Base-by-base conservation (phyloP, 2,888 invertebrate species). In the Hipparchia sbordonii region DNA sequence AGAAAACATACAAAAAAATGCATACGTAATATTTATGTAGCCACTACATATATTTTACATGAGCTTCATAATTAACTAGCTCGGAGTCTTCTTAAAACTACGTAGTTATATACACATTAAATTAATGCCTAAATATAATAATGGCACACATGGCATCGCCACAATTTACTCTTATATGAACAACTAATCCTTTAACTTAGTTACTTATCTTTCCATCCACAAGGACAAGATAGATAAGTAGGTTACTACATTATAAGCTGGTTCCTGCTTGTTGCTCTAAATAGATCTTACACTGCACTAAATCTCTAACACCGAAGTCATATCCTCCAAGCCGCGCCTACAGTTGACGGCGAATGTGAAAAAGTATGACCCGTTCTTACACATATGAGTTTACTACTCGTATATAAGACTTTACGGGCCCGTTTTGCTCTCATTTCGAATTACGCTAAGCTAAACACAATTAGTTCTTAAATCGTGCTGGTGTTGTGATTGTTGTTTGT, bases 391-490 rank as follows among this genome's bases (percentile, higher is more conserved):
- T 89, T 84, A 86, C 89, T 93, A 4, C 39, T 39, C 39, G 39
- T 39, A 93, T 93, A 93, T 92, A 93, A 93, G 92, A 85, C 84
- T 89, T 91, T 84, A 89, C 91, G 82, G 85, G 83, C 88, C 83
- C 84, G 89, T 80, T 89, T 90, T 93, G 92, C 93, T 93, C 93
- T 93, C 93, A 93, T 93, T 93, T 93, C 90, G 85, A 89, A 89
- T 87, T 86, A 86, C 89, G 90, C 87, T 91, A 93, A 90, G 88
- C 89, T 89, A 88, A 88, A 91, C 88, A 91, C 92, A 87, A 85
- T 85, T 84, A 78, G 77, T 77, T 72, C 74, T 73, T 66, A 75
- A 76, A 71, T 76, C 72, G 74, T 66, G 71, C 62, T 76, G 57
- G 75, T 75, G 75, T 71, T 76, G 68, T 76, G 70, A 67, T 72